These are phyloP conservation scores for Xestia xanthographa DNA, from an alignment of 2,888 invertebrate species.

Conservation along the genomic window DNA sequence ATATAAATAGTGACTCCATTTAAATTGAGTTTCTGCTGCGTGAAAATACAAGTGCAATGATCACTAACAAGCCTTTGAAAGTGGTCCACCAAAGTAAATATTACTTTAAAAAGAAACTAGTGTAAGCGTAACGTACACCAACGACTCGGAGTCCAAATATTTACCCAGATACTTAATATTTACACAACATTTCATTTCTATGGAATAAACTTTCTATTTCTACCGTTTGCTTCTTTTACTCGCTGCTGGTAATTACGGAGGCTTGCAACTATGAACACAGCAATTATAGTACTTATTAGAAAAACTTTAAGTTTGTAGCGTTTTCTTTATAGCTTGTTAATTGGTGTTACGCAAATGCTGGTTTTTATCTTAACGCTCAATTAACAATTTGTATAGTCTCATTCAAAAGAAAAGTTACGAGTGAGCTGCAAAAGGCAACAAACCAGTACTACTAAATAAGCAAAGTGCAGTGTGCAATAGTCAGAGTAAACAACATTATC, in stretches of 20 bases:
- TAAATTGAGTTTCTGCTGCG: conserved; percentile 65
- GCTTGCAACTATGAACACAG: conserved; percentile 25
- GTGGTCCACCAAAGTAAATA: conserved; percentile 79
- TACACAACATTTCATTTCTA: conserved; percentile 82
- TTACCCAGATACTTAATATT: conserved; percentile 80
- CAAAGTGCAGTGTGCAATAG: conserved; percentile 36
- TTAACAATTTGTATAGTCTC: conserved; percentile 13
- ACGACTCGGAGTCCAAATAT: conserved; percentile 79
- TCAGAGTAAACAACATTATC: conserved; percentile 67
- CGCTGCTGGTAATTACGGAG: conserved; percentile 47
- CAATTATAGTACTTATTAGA: conserved; percentile 32
- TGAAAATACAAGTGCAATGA: conserved; percentile 68
- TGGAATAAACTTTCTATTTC: conserved; percentile 78
- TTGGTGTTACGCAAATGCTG: conserved; percentile 15
- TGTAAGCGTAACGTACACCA: conserved; percentile 81
- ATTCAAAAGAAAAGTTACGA: conserved; percentile 14
- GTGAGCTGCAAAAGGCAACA: conserved; percentile 15
- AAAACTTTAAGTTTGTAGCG: conserved; percentile 14
- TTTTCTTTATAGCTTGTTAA: conserved; percentile 7
- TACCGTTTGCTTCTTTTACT: conserved; percentile 51
- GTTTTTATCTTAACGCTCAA: conserved; percentile 8
- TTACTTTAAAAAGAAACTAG: conserved; percentile 79
- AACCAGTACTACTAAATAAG: conserved; percentile 36
- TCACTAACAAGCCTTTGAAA: conserved; percentile 70
- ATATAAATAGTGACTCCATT: conserved; percentile 62